These are phyloP conservation scores for Hemithea aestivaria DNA, from an alignment of 2,888 invertebrate genomes.

Conservation along the genomic window DNA sequence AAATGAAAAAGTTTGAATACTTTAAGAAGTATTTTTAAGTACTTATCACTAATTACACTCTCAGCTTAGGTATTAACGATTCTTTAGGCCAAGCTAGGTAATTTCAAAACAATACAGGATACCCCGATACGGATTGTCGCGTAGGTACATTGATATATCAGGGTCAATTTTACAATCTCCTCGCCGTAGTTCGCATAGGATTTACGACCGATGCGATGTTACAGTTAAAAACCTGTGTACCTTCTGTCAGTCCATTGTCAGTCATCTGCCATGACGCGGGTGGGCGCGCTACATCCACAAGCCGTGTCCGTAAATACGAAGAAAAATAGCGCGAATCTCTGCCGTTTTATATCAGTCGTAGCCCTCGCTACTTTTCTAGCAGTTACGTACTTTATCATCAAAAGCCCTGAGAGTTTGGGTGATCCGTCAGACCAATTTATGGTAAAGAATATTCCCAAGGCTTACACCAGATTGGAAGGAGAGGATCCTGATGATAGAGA, in stretches of 20 bases:
- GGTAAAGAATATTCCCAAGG: constrained; percentile 55
- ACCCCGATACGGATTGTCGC: too few species aligned
- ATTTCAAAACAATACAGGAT: too few species aligned
- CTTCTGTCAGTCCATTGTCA: constrained; percentile 39
- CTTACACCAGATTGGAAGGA: constrained; percentile 57
- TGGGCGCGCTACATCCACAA: constrained; percentile 51
- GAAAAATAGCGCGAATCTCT: constrained; percentile 50
- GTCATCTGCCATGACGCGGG: constrained; percentile 68
- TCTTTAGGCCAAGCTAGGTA: too few species aligned
- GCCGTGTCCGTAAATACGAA: constrained; percentile 46
- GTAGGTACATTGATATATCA: constrained; percentile 25
- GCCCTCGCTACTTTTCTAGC: constrained; percentile 36
- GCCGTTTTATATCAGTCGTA: constrained; percentile 44
- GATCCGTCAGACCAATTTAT: constrained; percentile 60
- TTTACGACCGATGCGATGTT: constrained; percentile 40
- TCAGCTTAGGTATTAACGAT: too few species aligned
- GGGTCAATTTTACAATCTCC: constrained; percentile 57
- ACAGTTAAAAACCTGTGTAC: constrained; percentile 49
- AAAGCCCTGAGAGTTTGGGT: constrained; percentile 45
- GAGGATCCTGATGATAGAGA: constrained; percentile 78
- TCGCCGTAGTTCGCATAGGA: constrained; percentile 38
- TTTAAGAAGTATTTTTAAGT: too few species aligned
- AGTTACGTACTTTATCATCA: constrained; percentile 46
- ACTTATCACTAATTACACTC: too few species aligned
- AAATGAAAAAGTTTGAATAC: too few species aligned